A percentile compares a stretch with the other conserved stretches of the same genome.
phyloP scores from a whole-genome alignment of 1,140 invertebrate species.

The Drosophila lini region DNA sequence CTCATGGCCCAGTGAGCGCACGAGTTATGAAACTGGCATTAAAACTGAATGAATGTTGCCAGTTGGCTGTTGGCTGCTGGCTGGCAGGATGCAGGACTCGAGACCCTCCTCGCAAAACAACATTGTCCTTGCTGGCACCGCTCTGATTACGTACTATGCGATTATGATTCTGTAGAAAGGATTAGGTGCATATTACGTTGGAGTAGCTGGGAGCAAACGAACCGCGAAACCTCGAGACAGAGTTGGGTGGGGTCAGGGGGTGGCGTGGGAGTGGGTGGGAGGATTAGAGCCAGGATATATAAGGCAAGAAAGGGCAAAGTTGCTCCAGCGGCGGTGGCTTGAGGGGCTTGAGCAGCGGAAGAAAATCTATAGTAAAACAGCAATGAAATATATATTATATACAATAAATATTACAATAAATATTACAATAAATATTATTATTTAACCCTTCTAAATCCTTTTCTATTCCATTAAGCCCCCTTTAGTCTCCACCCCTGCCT shows the following conservation, averaged over 20 bases:
- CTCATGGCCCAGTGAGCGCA: conserved; percentile 70
- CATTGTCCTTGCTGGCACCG: conserved; percentile 64
- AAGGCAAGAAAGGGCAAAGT: conserved; percentile 26
- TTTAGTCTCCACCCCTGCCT: background rate
- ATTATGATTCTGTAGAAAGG: conserved; percentile 82
- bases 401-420: background rate
- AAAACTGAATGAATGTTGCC: conserved; percentile 69
- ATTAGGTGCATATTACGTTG: conserved; percentile 79
- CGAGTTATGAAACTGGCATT: conserved; percentile 80
- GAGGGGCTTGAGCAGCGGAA: background rate
- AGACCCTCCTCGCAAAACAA: conserved; percentile 34
- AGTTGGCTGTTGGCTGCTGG: conserved; percentile 27
- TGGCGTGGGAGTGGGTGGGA: background rate
- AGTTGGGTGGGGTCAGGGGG: conserved; percentile 12
- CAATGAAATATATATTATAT: background rate
- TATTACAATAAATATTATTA: background rate
- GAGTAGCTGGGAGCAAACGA: conserved; percentile 62
- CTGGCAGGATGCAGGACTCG: conserved; percentile 35
- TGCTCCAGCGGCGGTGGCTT: background rate
- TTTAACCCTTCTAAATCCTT: background rate
- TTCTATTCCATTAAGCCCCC: background rate
- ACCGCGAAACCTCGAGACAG: conserved; percentile 69
- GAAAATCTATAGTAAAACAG: background rate
- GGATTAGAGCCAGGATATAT: conserved; percentile 17
- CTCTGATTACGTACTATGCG: conserved; percentile 77